Base-by-base conservation (phyloP, 2,113 vertebrate species). In the Gallinago paraguaiae region DNA sequence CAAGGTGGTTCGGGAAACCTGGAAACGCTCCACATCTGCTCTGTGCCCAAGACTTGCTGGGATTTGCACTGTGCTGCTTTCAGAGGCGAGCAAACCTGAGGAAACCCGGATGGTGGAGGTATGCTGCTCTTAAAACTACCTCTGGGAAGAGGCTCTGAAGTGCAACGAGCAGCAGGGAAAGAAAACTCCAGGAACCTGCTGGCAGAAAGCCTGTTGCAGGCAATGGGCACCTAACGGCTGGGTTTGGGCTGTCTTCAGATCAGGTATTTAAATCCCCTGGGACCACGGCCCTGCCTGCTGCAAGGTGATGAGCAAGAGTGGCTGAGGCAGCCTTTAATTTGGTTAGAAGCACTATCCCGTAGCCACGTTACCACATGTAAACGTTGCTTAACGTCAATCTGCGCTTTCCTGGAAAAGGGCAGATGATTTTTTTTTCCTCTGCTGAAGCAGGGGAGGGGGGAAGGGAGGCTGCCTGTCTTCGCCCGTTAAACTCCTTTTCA, bases 71-170 rank as follows among this genome's bases (percentile, higher is more conserved):
- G 5, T 0, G 6, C 37, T 46, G 46, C 68, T 91, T 48, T 63
- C 54, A 35, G 30, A 1, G 22, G 43, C 59, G 60, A 81, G 35
- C 46, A 83, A 81, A 65, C 17, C 25, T 3, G 1, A 75, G 86
- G 79, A 80, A 82, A 77, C 5, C 6, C 0, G 1, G 41, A 8
- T 0, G 2, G 28, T 3, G 4, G 43, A 60, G 45, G 35, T 60
- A 31, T n/a, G 27, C 3, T 54, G 35, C 14, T 43, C 87, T 63
- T n/a, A 45, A 45, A 51, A 51, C 13, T 10, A 1, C 30, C n/a
- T 17, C 45, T 77, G 46, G 60, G 51, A 92, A 80, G 51, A 56
- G 39, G 18, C 33, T 27, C 35, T 28, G 20, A 59, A 41, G 8
- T 30, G 41, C 2, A 4, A 7, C 0, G 3, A 57, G 50, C 20